These are phyloP conservation scores for Cathartes aura DNA, from an alignment of 2,113 vertebrate species.

Conservation along the genomic window DNA sequence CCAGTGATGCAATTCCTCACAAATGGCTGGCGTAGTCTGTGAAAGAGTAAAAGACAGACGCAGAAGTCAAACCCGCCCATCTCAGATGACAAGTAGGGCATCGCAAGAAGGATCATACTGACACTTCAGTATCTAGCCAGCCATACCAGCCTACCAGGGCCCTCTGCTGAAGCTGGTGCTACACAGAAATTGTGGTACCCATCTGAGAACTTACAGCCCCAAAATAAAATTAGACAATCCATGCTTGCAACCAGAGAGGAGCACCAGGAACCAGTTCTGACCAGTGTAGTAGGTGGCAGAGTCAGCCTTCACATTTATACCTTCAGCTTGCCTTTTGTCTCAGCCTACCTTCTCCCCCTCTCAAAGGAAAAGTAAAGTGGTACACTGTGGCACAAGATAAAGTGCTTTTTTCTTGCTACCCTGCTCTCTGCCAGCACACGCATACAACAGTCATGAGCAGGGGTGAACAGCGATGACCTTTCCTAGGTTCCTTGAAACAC, in stretches of 20 bases:
- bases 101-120: background rate
- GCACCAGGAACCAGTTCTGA: background rate
- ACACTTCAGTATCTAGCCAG: background rate
- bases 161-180: background rate
- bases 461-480: background rate
- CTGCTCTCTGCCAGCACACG: background rate
- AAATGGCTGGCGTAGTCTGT: background rate
- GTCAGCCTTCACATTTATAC: background rate
- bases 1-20: background rate
- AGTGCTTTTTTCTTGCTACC: background rate
- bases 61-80: background rate
- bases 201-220: background rate
- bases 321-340: background rate
- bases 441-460: background rate
- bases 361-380: background rate
- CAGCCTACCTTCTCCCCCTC: background rate
- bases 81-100: background rate
- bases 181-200: background rate
- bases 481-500: background rate
- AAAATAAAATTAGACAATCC: background rate
- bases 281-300: background rate
- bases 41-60: background rate
- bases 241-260: background rate
- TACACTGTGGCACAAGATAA: background rate
- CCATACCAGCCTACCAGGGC: background rate